Base-by-base conservation (phyloP, 2,888 invertebrate species). In the Catocala sponsa region DNA sequence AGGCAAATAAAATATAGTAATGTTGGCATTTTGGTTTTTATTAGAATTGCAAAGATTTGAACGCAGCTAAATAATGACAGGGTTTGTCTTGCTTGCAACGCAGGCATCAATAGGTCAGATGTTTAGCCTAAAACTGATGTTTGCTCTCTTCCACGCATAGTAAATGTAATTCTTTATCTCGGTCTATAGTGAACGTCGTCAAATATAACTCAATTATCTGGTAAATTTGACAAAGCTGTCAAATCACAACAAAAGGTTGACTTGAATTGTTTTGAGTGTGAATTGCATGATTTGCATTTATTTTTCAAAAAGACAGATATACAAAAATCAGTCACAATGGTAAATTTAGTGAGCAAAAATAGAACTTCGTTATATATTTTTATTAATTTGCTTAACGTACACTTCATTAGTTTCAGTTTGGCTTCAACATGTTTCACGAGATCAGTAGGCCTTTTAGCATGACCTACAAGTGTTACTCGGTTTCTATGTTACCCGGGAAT, bases 401-500 rank as follows among this genome's bases (percentile, higher is more conserved):
- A 84, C 68, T 86, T 89, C 88, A 43, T 84, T 80, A 95, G 95
- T 97, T 97, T 95, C 96, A 97, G 95, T 98, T 98, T 89, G 96
- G 97, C 47, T 98, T 98, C 91, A 98, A 98, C 89, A 97, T 98
- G 96, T 98, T 98, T 87, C 97, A 97, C 76, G 98, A 98, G 79
- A 96, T 96, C 65, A 96, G 97, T 46, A 95, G 98, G 65, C 97
- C 97, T 32, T 98, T 98, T 85, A 97, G 96, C 81, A 96, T 96
- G 79, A 97, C 97, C 49, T 99, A 98, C 88, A 96, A 97, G 92
- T 99, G 98, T 88, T 99, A 96, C 92, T 99, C 99, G 0, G 98
- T 99, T 0, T 98, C 98, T 9, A 98, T 99, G 98, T 91, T 99
- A 56, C 98, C 98, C 47, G 98, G 98, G 55, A 98, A 98, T 85